Evolutionary conservation across 2,113 vertebrate genomes (phyloP), one percentile per base, ranked within the genome.

Genomic region (Eulemur rufifrons): DNA sequence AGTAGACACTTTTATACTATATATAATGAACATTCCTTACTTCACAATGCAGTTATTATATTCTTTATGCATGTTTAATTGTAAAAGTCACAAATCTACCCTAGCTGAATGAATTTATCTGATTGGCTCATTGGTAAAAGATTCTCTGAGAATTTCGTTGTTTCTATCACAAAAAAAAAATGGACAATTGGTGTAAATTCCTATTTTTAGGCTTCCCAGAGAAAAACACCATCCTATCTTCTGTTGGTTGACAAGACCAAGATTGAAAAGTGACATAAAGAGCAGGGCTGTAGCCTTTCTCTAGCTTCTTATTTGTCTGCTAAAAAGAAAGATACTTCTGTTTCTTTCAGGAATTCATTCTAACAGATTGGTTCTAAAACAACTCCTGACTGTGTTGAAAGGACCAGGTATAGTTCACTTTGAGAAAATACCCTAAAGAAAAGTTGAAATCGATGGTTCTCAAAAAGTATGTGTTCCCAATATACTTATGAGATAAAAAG

Each of bases 61-160:
- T 95, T 96, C 54, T 12, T 69, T 87, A 94, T 93, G 68, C 59
- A 76, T 95, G 0, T 18, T 95, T 93, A 89, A 91, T 96, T 96
- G 52, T 64, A 96, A 97, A 94, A 27, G 9, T 94, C 96, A 95
- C 87, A 91, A 85, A 94, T 90, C 81, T 45, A 50, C 95, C 95
- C 50, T 77, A 88, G 39, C 34, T 95, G 95, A 89, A 96, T 90
- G 45, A 96, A 89, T 54, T 69, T 82, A 52, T 97, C 90, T 96
- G 76, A 76, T 96, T 85, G 89, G 25, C 86, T 85, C 91, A 91
- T 23, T 12, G 54, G 68, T 52, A 74, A 63, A 63, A 50, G 96
- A 94, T 95, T 93, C 83, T 69, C 77, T 97, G 69, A 82, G 27
- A 68, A 86, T 61, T 32, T 94, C 37, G n/a, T 86, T 89, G 54